phyloP scores from a whole-genome alignment of 2,888 invertebrate species.

The Bursaphelenchus okinawaensis region DNA sequence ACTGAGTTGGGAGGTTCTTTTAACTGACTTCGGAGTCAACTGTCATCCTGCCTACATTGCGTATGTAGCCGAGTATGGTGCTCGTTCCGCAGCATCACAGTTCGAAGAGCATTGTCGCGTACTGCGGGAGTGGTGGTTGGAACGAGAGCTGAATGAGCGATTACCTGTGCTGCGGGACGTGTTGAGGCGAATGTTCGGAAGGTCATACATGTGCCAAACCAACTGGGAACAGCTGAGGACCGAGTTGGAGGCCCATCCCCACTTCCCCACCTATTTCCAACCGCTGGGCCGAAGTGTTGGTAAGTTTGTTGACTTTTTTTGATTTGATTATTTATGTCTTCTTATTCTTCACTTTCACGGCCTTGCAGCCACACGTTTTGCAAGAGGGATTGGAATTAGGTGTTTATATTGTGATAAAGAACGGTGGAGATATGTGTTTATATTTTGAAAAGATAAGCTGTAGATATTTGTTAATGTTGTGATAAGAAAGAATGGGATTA shows the following conservation, averaged over 20 bases:
- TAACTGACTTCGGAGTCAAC: slow-evolving; percentile 20
- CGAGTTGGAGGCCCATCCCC: slow-evolving; percentile 81
- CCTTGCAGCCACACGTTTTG: too few species aligned
- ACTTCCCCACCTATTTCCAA: slow-evolving; percentile 77
- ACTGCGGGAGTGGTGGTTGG: slow-evolving; percentile 39
- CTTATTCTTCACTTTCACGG: too few species aligned
- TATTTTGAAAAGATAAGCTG: background rate
- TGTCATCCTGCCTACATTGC: slow-evolving; percentile 26
- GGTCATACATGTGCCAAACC: slow-evolving; percentile 57
- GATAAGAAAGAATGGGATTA: too few species aligned
- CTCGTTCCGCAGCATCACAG: slow-evolving; percentile 30
- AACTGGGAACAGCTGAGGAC: slow-evolving; percentile 83
- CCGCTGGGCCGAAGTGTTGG: slow-evolving; percentile 37
- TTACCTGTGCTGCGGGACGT: slow-evolving; percentile 38
- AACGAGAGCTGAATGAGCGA: slow-evolving; percentile 28
- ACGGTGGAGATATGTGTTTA: background rate
- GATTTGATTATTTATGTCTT: too few species aligned
- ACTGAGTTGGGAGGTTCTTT: slow-evolving; percentile 23
- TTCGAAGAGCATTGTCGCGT: slow-evolving; percentile 39
- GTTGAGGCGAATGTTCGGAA: slow-evolving; percentile 60
- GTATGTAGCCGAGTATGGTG: slow-evolving; percentile 41
- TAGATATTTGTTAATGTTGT: too few species aligned
- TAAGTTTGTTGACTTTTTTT: slow-evolving; percentile 8
- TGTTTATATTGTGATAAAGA: too few species aligned
- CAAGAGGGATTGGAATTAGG: too few species aligned